Evolutionary conservation across 2,888 invertebrate species (phyloP).

Genomic region (Diarsia rubi): DNA sequence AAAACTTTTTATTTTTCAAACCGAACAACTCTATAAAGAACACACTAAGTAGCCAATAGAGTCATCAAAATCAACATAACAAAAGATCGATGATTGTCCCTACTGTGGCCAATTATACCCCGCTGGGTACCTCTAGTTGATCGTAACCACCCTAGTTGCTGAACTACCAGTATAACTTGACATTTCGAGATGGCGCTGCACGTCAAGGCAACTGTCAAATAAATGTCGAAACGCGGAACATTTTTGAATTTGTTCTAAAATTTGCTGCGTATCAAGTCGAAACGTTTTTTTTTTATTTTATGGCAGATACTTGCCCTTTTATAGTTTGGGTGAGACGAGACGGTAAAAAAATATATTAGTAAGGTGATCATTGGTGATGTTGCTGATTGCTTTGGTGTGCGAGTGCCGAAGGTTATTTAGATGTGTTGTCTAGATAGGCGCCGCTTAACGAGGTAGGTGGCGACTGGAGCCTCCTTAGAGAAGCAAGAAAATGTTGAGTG

Average conservation of each 20-base stretch:
- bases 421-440: slow-evolving; percentile 29
- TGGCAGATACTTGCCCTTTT: slow-evolving; percentile 51
- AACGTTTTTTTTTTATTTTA: slow-evolving; percentile 20
- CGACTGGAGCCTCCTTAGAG: neutral
- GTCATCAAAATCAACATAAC: slow-evolving; percentile 71
- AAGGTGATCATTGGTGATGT: slow-evolving; percentile 49
- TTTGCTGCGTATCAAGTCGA: neutral
- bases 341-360: slow-evolving; percentile 51
- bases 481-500: neutral
- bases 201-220: slow-evolving; percentile 1
- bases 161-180: slow-evolving; percentile 29
- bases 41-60: slow-evolving; percentile 59
- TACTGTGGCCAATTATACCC: slow-evolving; percentile 63
- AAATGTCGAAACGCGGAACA: neutral
- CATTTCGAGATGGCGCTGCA: slow-evolving; percentile 20
- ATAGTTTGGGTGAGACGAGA: slow-evolving; percentile 45
- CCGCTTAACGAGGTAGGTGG: slow-evolving; percentile 8
- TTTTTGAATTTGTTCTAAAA: slow-evolving; percentile 18
- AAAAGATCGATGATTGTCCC: slow-evolving; percentile 74
- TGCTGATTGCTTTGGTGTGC: slow-evolving; percentile 49
- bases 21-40: slow-evolving; percentile 40
- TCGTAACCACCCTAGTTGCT: slow-evolving; percentile 53
- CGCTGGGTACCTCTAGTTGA: slow-evolving; percentile 66
- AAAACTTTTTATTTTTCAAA: slow-evolving; percentile 30
- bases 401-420: slow-evolving; percentile 45